These are phyloP conservation scores for Marmota flaviventris DNA, from an alignment of 2,113 vertebrate species.

Conservation along the genomic window DNA sequence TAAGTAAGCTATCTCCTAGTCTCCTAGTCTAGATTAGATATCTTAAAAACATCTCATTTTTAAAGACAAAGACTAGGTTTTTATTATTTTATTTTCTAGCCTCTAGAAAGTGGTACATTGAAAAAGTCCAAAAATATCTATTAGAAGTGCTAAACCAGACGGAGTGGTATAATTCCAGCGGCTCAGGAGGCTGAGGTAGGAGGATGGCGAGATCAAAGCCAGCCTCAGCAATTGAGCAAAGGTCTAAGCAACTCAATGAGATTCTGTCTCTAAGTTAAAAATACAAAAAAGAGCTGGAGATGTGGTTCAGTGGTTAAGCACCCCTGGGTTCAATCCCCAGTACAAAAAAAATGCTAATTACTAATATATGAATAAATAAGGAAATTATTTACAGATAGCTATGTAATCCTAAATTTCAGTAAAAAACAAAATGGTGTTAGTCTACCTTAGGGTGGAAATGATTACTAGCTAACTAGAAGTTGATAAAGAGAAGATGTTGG, in stretches of 20 bases:
- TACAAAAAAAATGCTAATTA: too few relatives aligned
- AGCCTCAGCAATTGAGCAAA: too few relatives aligned
- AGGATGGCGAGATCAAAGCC: too few relatives aligned
- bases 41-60: neutral
- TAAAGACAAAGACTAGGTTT: neutral
- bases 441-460: neutral
- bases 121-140: neutral
- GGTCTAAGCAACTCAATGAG: too few relatives aligned
- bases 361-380: constrained; percentile 24
- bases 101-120: neutral
- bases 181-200: too few relatives aligned
- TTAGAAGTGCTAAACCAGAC: neutral
- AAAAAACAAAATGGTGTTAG: neutral
- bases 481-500: neutral
- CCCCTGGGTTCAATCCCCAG: too few relatives aligned
- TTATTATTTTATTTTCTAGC: constrained; percentile 23
- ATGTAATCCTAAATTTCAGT: constrained; percentile 21
- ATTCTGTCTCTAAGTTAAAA: too few relatives aligned
- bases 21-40: neutral
- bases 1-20: neutral
- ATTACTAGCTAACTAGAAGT: neutral
- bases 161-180: too few relatives aligned
- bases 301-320: too few relatives aligned
- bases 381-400: neutral
- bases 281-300: too few relatives aligned